Base-by-base conservation (phyloP, 1,140 invertebrate species). In the Episyrphus balteatus region DNA sequence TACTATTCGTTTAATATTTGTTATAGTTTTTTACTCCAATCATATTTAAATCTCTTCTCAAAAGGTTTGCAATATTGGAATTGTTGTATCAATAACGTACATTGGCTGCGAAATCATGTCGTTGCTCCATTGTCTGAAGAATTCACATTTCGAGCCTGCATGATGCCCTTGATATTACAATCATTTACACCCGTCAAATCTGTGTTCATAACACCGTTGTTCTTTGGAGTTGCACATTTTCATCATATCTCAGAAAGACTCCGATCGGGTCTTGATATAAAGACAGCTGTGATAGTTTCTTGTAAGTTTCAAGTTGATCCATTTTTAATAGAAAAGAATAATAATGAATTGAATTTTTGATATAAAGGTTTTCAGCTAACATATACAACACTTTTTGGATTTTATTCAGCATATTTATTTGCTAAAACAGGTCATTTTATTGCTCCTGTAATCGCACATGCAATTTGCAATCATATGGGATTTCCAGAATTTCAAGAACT, bases 381-480 rank as follows among this genome's bases (percentile, higher is more conserved):
- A 5, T 96, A 92, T 62, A 96, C 93, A 14, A 92, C 88, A 40
- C 59, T 96, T 18, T 97, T 96, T 75, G 93, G 93, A 51, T 83
- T 83, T 18, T 97, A 96, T 65, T 93, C 92, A 13, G 87, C 91
- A 19, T 94, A 83, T 66, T 69, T 97, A 39, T 95, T 95, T 60
- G 71, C 78, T 5, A 77, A 80, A 62, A 88, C 84, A 41, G 90
- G 91, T 47, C 91, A 96, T 65, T 79, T 95, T 58, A 72, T 83
- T 14, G 88, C 91, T 10, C 85, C 89, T n/a, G 80, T 95, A 52
- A 62, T 91, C 11, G 90, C 82, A 7, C 93, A 96, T 67, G 84
- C 88, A 3, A 94, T 96, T 67, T 97, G 92, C 68, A 96, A 97
- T 71, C 85, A 91, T 64, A 95, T 97, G 88, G 93, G 92, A 19